Conservation (phyloP, 2,113 vertebrate species). For the Actenoides hombroni region DNA sequence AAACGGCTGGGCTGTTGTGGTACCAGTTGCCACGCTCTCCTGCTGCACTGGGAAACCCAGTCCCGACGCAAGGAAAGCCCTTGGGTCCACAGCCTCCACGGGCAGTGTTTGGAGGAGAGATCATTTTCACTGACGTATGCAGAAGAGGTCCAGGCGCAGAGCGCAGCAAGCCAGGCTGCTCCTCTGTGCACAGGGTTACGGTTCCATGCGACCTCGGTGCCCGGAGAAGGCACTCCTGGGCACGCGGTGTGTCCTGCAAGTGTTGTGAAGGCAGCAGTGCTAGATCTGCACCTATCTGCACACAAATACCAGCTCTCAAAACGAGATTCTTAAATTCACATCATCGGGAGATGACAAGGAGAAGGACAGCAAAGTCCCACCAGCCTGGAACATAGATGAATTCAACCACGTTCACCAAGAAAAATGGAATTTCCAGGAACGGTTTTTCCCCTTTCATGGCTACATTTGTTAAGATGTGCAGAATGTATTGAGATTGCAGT, state of each 20-base stretch:
- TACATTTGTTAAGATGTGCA: not conserved
- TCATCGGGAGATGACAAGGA: not conserved
- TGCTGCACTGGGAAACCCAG: accelerated
- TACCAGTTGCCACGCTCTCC: not conserved
- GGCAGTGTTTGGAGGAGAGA: not conserved
- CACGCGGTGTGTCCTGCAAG: not conserved
- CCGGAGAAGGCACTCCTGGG: not conserved
- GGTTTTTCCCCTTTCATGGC: not conserved
- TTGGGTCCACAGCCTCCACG: not conserved
- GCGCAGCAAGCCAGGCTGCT: not conserved
- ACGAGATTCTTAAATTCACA: not conserved
- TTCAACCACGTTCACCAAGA: not conserved
- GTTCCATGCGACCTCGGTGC: not conserved
- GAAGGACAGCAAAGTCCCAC: not conserved
- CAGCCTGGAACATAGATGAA: accelerated
- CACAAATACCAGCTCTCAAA: not conserved
- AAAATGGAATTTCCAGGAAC: not conserved
- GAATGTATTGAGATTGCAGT: not conserved
- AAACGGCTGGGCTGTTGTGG: not conserved
- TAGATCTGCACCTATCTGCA: not conserved
- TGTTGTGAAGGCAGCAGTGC: too few relatives aligned
- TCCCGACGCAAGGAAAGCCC: not conserved
- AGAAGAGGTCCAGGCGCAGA: not conserved
- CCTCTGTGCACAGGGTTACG: not conserved
- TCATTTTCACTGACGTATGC: too few relatives aligned